A percentile compares a stretch with the other conserved stretches of the same genome.
phyloP scores from a whole-genome alignment of 2,888 invertebrate genomes.

The Caenorhabditis uteleia region DNA sequence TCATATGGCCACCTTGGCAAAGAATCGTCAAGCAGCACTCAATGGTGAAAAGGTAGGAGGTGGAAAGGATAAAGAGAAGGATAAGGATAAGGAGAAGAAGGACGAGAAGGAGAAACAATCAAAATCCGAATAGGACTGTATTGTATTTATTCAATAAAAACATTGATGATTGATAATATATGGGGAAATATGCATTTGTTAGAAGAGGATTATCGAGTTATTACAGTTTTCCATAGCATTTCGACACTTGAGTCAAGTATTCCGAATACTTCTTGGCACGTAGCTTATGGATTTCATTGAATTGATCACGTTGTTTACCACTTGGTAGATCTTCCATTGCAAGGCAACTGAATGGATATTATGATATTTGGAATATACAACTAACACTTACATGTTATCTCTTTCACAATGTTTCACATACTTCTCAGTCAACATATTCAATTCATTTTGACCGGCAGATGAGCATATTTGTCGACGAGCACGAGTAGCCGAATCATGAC shows the following conservation, averaged over 20 bases:
- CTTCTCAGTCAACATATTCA: slow-evolving; percentile 34
- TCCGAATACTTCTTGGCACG: slow-evolving; percentile 44
- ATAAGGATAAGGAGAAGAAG: too few species aligned
- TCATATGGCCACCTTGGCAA: too few species aligned
- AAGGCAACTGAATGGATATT: slow-evolving; percentile 39
- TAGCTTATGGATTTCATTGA: slow-evolving; percentile 43
- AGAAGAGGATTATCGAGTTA: not conserved
- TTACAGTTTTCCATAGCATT: slow-evolving; percentile 37
- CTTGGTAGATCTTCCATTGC: slow-evolving; percentile 53
- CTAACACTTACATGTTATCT: slow-evolving; percentile 44
- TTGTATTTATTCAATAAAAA: too few species aligned
- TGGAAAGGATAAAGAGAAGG: too few species aligned
- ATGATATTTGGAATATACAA: not conserved
- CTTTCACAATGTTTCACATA: slow-evolving; percentile 45
- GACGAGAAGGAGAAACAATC: too few species aligned
- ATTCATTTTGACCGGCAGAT: slow-evolving; percentile 28
- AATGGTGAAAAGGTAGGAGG: too few species aligned
- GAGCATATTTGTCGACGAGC: slow-evolving; percentile 33
- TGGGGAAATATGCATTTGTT: too few species aligned
- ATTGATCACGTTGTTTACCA: slow-evolving; percentile 40
- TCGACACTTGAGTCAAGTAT: slow-evolving; percentile 28
- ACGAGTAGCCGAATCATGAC: slow-evolving; percentile 1
- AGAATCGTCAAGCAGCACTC: too few species aligned
- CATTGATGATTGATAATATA: too few species aligned
- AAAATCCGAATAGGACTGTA: too few species aligned